A percentile compares a stretch with the other conserved stretches of the same genome.
Evolutionary conservation across 2,888 invertebrate genomes (phyloP).

Genomic region (Amblyjoppa proteus): DNA sequence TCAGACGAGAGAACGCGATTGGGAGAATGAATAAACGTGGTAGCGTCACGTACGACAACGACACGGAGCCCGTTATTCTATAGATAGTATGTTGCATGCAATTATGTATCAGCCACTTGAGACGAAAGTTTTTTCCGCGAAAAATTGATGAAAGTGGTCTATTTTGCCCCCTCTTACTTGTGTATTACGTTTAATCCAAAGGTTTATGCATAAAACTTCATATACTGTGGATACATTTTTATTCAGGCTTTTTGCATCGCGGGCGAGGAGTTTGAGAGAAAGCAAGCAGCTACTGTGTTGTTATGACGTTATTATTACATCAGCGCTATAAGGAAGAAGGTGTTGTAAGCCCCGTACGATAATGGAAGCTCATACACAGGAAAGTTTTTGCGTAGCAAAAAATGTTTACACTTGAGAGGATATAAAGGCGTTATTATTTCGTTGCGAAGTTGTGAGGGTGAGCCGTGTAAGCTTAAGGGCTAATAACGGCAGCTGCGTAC

Average conservation of each 20-base stretch:
- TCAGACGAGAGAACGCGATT: constrained; percentile 36
- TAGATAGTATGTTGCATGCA: too few species aligned
- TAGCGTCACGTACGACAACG: background rate
- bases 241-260: too few species aligned
- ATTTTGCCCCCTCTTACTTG: too few species aligned
- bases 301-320: background rate
- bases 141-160: too few species aligned
- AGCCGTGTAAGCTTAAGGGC: constrained; percentile 1
- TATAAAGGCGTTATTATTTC: background rate
- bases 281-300: background rate
- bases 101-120: too few species aligned
- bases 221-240: too few species aligned
- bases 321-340: background rate
- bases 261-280: background rate
- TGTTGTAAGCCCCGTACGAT: background rate
- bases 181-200: too few species aligned
- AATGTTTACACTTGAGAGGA: background rate
- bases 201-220: too few species aligned
- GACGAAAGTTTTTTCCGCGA: too few species aligned
- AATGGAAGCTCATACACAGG: background rate
- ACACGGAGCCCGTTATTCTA: background rate
- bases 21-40: constrained; percentile 7
- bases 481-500: background rate
- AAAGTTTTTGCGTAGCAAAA: background rate
- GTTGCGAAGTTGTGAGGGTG: background rate